Base-by-base conservation (phyloP, 2,113 vertebrate genomes). In the Cercocebus atys region DNA sequence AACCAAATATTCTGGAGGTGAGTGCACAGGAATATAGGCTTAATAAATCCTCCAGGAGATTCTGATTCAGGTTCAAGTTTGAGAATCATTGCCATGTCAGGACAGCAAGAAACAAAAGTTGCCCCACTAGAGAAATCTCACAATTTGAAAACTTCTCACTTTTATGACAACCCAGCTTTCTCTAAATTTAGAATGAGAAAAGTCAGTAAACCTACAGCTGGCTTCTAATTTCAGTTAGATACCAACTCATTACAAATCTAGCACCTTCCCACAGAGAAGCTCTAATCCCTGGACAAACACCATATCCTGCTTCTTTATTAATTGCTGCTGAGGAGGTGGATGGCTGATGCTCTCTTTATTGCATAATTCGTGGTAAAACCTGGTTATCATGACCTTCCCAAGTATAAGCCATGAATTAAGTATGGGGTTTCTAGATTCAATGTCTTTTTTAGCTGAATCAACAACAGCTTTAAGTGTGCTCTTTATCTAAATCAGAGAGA, bases 131-230 rank as follows among this genome's bases (percentile, higher is more conserved):
- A 66, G 22, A 80, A 97, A 81, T 81, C n/a, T 35, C 22, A 94
- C 27, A 70, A 45, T 68, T 22, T 52, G 35, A 87, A 61, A 57
- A 43, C 20, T 23, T 72, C 66, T 93, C 35, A 43, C 90, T 93
- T 61, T 90, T 85, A n/a, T 95, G 38, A 38, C 70, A 75, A 40
- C 8, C 25, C 23, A 70, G 16, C 25, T 83, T 84, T 90, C 75
- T 95, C 22, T 91, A 91, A 70, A 8, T 95, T 72, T 64, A 80
- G n/a, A 93, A 72, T 78, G 5, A 81, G 40, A 94, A 82, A 55
- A 94, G 23, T 50, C 43, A 76, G 22, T 76, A 90, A 93, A 61
- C 38, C 6, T 57, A 59, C 14, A 93, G 5, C 10, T 81, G 20
- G 16, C 23, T 94, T 38, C 68, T 90, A 61, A 59, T 72, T 88